Percentiles rank a stretch among this genome's conserved stretches.
Conservation (phyloP, 2,888 invertebrate species). For the Tenthredo amoena region DNA sequence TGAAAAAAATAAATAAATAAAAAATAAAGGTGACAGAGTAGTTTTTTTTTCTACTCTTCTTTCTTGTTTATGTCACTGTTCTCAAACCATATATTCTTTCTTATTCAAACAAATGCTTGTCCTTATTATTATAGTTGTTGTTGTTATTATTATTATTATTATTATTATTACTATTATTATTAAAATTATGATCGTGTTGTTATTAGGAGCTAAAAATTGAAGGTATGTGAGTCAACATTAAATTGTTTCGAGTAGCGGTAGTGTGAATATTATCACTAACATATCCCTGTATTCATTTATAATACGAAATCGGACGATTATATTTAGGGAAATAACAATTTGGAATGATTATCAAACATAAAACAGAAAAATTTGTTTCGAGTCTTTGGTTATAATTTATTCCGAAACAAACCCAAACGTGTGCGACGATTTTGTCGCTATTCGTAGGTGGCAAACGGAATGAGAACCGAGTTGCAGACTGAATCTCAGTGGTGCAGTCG, state of each 20-base stretch:
- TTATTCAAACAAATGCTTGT: neutral
- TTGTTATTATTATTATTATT: neutral
- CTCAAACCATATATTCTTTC: neutral
- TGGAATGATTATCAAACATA: neutral
- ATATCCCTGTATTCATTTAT: neutral
- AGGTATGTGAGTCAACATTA: neutral
- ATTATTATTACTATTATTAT: neutral
- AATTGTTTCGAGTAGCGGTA: neutral
- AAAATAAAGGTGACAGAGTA: neutral
- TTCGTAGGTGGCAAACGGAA: neutral
- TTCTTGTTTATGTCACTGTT: neutral
- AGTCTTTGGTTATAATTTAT: too few species aligned
- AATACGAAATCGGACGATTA: neutral
- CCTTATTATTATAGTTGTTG: neutral
- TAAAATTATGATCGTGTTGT: neutral
- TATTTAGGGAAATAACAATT: neutral
- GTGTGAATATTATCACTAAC: neutral
- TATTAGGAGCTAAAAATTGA: neutral
- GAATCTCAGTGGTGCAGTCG: neutral
- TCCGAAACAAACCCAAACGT: neutral
- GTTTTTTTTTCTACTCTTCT: slow-evolving; percentile 3
- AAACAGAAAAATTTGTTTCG: neutral
- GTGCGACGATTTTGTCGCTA: neutral
- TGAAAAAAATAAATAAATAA: neutral
- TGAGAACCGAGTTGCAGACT: neutral